These are phyloP conservation scores for Porites cylindrica DNA, from an alignment of 92 coral and sea anemone genomes.

Conservation along the genomic window DNA sequence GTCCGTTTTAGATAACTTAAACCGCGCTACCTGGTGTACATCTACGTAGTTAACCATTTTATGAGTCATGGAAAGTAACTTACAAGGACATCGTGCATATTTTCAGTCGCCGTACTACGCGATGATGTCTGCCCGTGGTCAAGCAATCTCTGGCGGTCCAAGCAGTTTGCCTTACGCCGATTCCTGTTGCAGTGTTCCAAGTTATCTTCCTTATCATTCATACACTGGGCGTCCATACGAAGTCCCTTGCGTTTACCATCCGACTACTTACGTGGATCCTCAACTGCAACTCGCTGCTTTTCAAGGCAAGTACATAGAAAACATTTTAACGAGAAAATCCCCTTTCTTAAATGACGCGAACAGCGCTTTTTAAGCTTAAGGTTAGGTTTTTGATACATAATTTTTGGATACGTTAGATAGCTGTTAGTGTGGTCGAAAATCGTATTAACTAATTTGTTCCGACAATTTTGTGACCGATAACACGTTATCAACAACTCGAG, in stretches of 20 bases:
- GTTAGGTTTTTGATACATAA: constrained; percentile 4
- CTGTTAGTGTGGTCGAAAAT: constrained; percentile 11
- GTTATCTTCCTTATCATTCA: constrained; percentile 64
- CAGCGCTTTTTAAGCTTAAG: neutral
- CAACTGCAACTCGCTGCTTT: constrained; percentile 66
- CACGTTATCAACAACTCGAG: neutral
- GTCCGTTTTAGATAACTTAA: constrained; percentile 35
- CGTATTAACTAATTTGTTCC: constrained; percentile 40
- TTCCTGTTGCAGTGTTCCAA: constrained; percentile 76
- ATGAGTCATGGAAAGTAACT: constrained; percentile 74
- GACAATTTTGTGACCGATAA: constrained; percentile 33
- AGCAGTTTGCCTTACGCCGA: constrained; percentile 71
- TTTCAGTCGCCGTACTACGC: constrained; percentile 82
- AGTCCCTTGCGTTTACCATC: constrained; percentile 73
- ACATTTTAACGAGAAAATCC: constrained; percentile 4
- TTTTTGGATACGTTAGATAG: constrained; percentile 14
- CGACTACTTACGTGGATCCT: constrained; percentile 64
- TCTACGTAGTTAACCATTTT: constrained; percentile 18
- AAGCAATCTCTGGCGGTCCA: constrained; percentile 50
- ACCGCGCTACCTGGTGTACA: neutral
- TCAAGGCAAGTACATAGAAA: constrained; percentile 65
- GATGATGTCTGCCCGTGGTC: constrained; percentile 77
- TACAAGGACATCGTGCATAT: constrained; percentile 70
- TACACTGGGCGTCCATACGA: constrained; percentile 59
- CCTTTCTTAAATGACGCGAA: neutral